Evolutionary conservation across 2,888 invertebrate genomes (phyloP), one percentile per base, ranked within the genome.

Genomic region (Desoria tigrina): DNA sequence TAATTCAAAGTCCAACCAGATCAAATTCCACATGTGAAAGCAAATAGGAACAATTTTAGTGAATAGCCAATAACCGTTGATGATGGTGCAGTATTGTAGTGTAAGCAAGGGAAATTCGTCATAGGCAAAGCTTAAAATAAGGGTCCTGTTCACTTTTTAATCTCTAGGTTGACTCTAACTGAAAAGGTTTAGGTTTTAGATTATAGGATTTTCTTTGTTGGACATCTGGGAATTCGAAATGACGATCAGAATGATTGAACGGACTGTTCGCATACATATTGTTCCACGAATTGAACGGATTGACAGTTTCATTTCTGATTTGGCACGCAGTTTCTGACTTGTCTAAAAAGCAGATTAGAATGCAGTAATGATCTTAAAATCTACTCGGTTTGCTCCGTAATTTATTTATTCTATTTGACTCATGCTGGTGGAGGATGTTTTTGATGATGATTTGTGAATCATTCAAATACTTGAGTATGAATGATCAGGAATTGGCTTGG

Each of bases 341-440:
- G 45, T 6, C 45, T 45, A 45, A 18, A 18, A 45, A 45, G 16
- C 16, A 45, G 45, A 45, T 45, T 18, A 16, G 45, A 45, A 45
- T 45, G 45, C 21, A n/a, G 45, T 45, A 45, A 45, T 45, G n/a
- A 45, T 6, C n/a, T 18, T 45, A 6, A 45, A 45, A 16, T 45
- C 21, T 45, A 45, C 9, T 45, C 45, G 16, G 45, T 45, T 16
- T 45, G 21, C 45, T 18, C 21, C 45, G 16, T 45, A 18, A 45
- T 45, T 6, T 45, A 45, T 45, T 45, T 45, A 45, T 45, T 45
- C 45, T 45, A 45, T 45, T 45, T 45, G 45, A 45, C 45, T 45
- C 45, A 45, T 21, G 45, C 45, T 45, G 45, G 45, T 45, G 6
- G 21, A 45, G 45, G 45, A 45, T 45, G n/a, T 45, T 45, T 16